These are phyloP conservation scores for Eucidaris tribuloides DNA, from an alignment of 35 echinoderm and acorn worm genomes.

Conservation along the genomic window DNA sequence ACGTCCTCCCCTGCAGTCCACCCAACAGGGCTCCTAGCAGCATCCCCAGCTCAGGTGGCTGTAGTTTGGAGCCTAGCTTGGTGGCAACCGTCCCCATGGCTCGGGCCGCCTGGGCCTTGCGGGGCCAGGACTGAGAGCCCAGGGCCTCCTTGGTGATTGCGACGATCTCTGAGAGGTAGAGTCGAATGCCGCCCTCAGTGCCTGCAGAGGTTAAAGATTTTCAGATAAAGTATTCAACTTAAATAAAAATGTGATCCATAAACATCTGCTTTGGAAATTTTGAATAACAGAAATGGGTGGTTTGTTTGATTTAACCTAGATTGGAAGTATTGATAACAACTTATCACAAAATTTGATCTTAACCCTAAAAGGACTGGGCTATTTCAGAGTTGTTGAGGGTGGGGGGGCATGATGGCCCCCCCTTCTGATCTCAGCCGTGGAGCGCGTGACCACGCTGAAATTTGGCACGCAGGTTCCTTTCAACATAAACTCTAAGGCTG, in stretches of 20 bases:
- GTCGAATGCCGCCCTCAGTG: conserved; percentile 87
- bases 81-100: conserved; percentile 79
- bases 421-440: no score
- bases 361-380: no score
- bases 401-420: no score
- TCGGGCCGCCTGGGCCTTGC: conserved; percentile 85
- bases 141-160: conserved; percentile 65
- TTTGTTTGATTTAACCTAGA: not conserved
- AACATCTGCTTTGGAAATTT: no score
- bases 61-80: conserved; percentile 77
- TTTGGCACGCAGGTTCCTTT: no score
- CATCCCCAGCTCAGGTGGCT: conserved; percentile 77
- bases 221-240: no score
- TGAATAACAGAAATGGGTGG: no score
- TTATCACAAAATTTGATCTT: not conserved
- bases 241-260: no score
- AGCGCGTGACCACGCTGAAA: no score
- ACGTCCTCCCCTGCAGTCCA: conserved; percentile 88
- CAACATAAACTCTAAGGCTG: no score
- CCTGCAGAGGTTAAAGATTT: conserved; percentile 55
- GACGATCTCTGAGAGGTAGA: conserved; percentile 85
- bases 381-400: no score
- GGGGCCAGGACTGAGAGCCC: conserved; percentile 80
- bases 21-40: conserved; percentile 62
- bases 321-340: not conserved